Conservation (phyloP, 2,113 vertebrate species). For the Alethe diademata region DNA sequence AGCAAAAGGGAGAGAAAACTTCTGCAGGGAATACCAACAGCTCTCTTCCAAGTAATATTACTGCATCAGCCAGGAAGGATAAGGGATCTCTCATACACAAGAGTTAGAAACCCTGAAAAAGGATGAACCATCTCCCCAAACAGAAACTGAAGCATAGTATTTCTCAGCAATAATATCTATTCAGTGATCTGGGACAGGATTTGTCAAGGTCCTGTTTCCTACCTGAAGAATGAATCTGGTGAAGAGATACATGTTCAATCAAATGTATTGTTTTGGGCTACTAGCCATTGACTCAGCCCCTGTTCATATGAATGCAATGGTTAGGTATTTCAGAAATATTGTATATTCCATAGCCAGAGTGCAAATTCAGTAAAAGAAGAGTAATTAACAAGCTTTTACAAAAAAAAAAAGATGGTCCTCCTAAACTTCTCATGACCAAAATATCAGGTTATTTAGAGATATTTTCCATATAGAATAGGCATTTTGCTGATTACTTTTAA, state of each 20-base stretch:
- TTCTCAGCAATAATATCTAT: not conserved
- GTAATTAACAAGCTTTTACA: not conserved
- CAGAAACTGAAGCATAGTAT: not conserved
- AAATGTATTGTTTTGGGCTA: not conserved
- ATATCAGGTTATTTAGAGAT: not conserved
- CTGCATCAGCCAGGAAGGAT: not conserved
- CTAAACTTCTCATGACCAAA: not conserved
- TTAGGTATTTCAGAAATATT: not conserved
- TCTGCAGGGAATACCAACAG: not conserved
- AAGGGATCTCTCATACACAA: not conserved
- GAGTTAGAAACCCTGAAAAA: not conserved
- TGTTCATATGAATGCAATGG: not conserved
- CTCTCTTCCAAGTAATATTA: not conserved
- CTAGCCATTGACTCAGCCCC: not conserved
- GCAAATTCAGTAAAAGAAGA: not conserved
- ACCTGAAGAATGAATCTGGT: not conserved
- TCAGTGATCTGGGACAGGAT: not conserved
- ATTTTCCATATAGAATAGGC: not conserved
- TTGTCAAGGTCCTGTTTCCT: not conserved
- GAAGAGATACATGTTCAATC: rapidly evolving
- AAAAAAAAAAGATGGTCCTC: not conserved
- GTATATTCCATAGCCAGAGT: not conserved
- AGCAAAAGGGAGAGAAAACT: not conserved
- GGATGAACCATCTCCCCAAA: not conserved
- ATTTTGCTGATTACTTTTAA: not conserved